Evolutionary conservation across 2,113 vertebrate genomes (phyloP), one percentile per base, ranked within the genome.

Genomic region (Siniperca chuatsi): DNA sequence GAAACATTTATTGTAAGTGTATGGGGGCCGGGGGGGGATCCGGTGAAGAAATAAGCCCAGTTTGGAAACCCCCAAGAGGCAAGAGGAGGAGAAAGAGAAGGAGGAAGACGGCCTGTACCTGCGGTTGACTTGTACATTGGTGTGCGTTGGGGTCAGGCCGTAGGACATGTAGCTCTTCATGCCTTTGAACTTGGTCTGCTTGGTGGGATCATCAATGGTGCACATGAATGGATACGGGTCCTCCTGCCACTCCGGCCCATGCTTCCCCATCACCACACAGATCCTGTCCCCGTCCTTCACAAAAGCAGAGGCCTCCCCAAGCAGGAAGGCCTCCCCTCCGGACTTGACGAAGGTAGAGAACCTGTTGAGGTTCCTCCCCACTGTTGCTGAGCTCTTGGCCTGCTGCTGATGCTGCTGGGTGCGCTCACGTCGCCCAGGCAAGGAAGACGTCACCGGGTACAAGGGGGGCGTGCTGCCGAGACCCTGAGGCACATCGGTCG

Each of bases 81-180:
- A 42, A 15, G 46, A 67, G 12, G 25, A 77, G 18, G 50, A 75
- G 37, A 18, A 48, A 21, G 4, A 10, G 3, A 25, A 65, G 23
- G 13, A 71, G 69, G 50, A 23, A 35, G 61, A 8, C 13, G 4
- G 55, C 6, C 1, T 7, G 46, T 94, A 95, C 92, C 98, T 97
- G 85, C 98, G 97, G 94, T 98, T 97, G 48, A 99, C 98, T 15
- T 96, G 97, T 73, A 93, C 94, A 23, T 96, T 96, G 0, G 97
- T 99, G 95, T 99, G 97, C n/a, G 96, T 97, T 3, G 98, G 96
- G 44, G 97, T 97, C 79, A 99, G 93, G 81, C 97, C 97, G 79
- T 99, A 99, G 3, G 98, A 97, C 6, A 99, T 99, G 94, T 98
- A 99, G 79, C 97, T 99, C 95, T 99, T 99, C 97, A 99, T 99